Conservation (phyloP, 2,113 vertebrate genomes). For the Lonchura striata region DNA sequence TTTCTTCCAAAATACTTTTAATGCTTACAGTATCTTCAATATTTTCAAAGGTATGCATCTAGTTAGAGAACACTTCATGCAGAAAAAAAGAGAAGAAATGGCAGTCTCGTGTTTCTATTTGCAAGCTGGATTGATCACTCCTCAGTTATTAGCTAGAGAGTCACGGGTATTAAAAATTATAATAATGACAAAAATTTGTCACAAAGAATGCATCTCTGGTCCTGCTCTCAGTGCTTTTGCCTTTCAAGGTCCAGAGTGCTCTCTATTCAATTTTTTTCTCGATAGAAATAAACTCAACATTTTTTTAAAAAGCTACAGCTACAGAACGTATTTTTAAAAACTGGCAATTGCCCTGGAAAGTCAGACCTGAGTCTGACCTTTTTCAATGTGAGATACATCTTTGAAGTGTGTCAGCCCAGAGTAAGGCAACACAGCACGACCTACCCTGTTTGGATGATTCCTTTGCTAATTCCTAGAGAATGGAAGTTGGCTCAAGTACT, state of each 20-base stretch:
- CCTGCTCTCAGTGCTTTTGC: not conserved
- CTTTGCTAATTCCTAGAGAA: constrained; percentile 16
- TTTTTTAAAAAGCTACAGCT: not conserved
- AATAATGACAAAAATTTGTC: too few relatives aligned
- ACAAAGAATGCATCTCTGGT: not conserved
- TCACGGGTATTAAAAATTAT: not conserved
- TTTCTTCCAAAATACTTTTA: not conserved
- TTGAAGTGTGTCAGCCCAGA: not conserved
- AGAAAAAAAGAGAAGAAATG: not conserved
- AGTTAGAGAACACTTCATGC: not conserved
- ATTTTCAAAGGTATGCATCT: not conserved
- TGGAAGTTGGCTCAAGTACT: not conserved
- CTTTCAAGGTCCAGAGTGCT: not conserved
- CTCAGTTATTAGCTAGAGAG: not conserved
- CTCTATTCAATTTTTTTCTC: not conserved
- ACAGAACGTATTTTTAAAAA: not conserved
- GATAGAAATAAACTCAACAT: not conserved
- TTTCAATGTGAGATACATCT: not conserved
- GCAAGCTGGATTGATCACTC: not conserved
- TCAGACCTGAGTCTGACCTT: not conserved
- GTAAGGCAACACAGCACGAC: not conserved
- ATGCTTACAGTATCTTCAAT: not conserved
- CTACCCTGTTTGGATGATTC: not conserved
- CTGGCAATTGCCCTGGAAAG: not conserved
- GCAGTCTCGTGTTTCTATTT: not conserved